Evolutionary conservation across 2,113 vertebrate species (phyloP).

Genomic region (Tachysurus fulvidraco): DNA sequence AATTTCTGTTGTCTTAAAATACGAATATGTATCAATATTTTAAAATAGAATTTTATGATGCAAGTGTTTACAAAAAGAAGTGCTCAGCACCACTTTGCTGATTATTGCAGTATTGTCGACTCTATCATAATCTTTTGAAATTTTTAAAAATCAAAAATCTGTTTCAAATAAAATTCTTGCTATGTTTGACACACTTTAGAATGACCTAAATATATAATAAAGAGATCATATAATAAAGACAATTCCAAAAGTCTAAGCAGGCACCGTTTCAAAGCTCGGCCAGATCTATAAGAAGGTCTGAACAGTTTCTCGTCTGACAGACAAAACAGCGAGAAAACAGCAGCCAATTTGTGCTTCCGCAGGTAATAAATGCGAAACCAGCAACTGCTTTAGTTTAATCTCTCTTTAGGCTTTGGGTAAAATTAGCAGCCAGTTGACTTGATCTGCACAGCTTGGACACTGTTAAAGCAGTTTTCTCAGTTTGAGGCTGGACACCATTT

Average conservation of each 20-base stretch:
- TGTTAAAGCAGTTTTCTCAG: not conserved
- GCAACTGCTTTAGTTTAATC: slow-evolving; percentile 24
- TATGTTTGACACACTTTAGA: not conserved
- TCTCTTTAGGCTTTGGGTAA: not conserved
- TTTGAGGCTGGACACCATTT: not conserved
- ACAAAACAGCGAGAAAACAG: not conserved
- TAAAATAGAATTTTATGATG: slow-evolving; percentile 23
- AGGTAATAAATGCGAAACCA: not conserved
- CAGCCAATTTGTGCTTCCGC: not conserved
- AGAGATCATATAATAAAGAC: not conserved
- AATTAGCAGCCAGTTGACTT: not conserved
- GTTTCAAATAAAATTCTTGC: not conserved
- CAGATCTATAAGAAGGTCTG: slow-evolving; percentile 3
- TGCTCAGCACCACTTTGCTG: not conserved
- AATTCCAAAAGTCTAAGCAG: not conserved
- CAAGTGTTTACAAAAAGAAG: slow-evolving; percentile 23
- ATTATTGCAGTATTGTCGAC: slow-evolving; percentile 19
- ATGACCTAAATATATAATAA: not conserved
- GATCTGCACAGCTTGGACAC: not conserved
- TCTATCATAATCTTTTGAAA: not conserved
- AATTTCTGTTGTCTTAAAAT: not conserved
- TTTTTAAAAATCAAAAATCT: not conserved
- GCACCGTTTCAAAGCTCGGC: not conserved
- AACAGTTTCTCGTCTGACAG: not conserved
- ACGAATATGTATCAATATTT: not conserved